These are phyloP conservation scores for Cherax quadricarinatus DNA, from an alignment of 1,140 invertebrate species.

Conservation along the genomic window DNA sequence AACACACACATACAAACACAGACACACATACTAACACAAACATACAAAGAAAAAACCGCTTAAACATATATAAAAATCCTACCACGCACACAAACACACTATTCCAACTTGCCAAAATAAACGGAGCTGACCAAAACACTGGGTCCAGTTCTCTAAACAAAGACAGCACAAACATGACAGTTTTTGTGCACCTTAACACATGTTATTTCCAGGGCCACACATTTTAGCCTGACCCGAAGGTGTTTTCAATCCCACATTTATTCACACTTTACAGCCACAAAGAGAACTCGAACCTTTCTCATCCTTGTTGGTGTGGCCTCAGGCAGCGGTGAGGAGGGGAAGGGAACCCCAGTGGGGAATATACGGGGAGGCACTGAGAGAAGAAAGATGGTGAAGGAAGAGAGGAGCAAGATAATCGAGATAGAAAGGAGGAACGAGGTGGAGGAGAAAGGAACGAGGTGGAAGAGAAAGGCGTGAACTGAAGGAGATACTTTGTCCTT, in stretches of 20 bases:
- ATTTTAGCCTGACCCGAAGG: background rate
- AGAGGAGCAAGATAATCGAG: background rate
- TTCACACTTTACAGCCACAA: background rate
- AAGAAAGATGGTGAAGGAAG: background rate
- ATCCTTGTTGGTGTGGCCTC: no score
- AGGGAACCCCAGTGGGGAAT: background rate
- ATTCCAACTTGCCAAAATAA: no score
- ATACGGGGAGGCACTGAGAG: background rate
- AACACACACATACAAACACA: no score
- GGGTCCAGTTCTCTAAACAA: no score
- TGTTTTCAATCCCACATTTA: conserved; percentile 19
- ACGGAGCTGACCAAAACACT: no score
- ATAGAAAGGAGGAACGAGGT: no score
- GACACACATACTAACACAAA: no score
- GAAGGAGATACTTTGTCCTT: no score
- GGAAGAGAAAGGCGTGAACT: no score
- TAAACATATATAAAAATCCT: background rate
- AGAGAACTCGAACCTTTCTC: conserved; percentile 3
- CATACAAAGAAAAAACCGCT: background rate
- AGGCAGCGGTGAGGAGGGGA: background rate
- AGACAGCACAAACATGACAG: background rate
- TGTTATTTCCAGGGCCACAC: background rate
- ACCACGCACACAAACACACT: no score
- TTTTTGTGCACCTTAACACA: background rate
- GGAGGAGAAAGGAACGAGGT: no score